A percentile compares a stretch with the other conserved stretches of the same genome.
phyloP scores from a whole-genome alignment of 1,140 invertebrate genomes.

The Psix sp. region DNA sequence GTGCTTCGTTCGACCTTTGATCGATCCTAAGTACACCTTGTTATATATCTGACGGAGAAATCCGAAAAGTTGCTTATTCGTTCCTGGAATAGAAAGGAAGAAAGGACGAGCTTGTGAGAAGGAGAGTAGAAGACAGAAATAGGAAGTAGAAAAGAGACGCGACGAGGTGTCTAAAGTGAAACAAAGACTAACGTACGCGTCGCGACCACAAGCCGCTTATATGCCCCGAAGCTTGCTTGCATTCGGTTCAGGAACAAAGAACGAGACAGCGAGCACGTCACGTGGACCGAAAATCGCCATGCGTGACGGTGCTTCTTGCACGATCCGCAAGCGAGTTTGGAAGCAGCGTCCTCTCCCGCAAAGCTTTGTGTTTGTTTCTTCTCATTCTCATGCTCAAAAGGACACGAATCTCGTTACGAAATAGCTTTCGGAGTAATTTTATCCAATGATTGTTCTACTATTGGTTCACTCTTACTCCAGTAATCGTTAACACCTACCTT shows the following conservation, averaged over 20 bases:
- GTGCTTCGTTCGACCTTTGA: constrained; percentile 69
- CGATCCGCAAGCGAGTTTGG: constrained; percentile 43
- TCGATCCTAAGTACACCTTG: constrained; percentile 71
- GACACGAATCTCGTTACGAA: constrained; percentile 12
- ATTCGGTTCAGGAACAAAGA: constrained; percentile 46
- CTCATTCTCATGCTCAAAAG: constrained; percentile 18
- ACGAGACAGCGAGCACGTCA: constrained; percentile 31
- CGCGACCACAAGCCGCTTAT: constrained; percentile 40
- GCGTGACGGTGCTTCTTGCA: constrained; percentile 48
- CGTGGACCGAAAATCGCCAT: constrained; percentile 52
- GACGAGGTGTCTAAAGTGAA: background rate
- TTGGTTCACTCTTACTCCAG: background rate
- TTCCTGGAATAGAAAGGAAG: constrained; percentile 7
- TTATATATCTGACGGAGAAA: constrained; percentile 67
- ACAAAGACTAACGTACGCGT: constrained; percentile 10
- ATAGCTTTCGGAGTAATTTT: constrained; percentile 21
- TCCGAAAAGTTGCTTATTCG: constrained; percentile 29
- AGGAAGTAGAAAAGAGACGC: no score
- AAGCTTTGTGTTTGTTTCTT: constrained; percentile 28
- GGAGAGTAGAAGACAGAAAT: background rate
- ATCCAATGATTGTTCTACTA: constrained; percentile 11
- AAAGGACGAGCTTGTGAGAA: background rate
- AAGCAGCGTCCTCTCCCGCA: constrained; percentile 13
- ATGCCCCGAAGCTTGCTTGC: constrained; percentile 28
- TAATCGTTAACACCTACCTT: background rate